Evolutionary conservation across 2,113 vertebrate genomes (phyloP).

Genomic region (Nothoprocta perdicaria): DNA sequence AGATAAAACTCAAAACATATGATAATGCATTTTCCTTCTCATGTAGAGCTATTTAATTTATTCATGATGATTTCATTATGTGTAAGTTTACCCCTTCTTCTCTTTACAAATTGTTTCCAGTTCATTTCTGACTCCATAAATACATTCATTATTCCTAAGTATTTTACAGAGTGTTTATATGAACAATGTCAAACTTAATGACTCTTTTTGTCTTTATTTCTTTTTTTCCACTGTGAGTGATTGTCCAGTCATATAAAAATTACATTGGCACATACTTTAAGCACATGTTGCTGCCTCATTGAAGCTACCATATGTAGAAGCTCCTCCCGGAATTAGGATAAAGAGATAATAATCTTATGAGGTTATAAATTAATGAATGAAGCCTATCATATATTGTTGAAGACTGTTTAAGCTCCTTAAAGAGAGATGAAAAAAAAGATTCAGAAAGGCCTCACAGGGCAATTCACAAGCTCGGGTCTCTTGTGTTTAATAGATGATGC

Average conservation of each 20-base stretch:
- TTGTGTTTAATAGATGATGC: neutral
- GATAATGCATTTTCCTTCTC: neutral
- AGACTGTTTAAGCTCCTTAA: neutral
- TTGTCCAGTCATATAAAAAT: neutral
- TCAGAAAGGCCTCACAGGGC: neutral
- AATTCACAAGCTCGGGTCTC: neutral
- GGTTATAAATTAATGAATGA: neutral
- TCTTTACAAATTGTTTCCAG: neutral
- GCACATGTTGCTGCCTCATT: neutral
- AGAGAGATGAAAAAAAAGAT: neutral
- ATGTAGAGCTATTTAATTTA: neutral
- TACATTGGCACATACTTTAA: neutral
- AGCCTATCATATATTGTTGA: neutral
- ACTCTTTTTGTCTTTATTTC: neutral
- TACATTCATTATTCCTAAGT: neutral
- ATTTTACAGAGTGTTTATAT: neutral
- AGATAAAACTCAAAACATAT: conserved; percentile 9
- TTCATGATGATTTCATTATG: neutral
- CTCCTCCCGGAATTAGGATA: neutral
- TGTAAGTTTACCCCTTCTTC: neutral
- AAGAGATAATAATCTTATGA: neutral
- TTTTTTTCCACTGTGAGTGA: neutral
- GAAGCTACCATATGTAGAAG: neutral
- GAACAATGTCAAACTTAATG: neutral
- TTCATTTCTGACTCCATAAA: neutral